A percentile compares a stretch with the other conserved stretches of the same genome.
phyloP scores from a whole-genome alignment of 2,113 vertebrate species.

The Oryzias woworae region DNA sequence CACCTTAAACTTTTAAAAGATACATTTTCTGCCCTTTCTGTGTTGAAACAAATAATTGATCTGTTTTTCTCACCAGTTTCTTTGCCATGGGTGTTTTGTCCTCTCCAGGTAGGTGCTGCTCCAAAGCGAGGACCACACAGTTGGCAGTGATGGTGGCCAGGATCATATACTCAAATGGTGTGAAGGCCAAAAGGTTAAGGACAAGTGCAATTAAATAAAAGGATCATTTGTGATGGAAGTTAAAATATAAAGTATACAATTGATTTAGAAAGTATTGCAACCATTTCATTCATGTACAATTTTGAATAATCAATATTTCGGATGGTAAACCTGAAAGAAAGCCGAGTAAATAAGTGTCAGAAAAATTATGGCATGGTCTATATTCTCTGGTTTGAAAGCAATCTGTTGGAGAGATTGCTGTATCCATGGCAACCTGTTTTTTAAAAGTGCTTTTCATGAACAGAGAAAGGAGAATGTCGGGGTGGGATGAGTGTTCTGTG shows the following conservation, averaged over 20 bases:
- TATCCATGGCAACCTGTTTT: constrained; percentile 71
- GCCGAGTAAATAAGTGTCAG: constrained; percentile 40
- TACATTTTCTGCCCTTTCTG: background rate
- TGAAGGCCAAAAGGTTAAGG: constrained; percentile 83
- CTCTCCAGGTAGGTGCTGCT: constrained; percentile 95
- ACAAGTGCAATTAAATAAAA: constrained; percentile 17
- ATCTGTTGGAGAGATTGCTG: constrained; percentile 60
- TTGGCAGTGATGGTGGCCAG: constrained; percentile 98
- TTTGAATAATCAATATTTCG: background rate
- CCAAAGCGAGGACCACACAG: constrained; percentile 94
- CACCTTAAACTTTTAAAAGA: background rate
- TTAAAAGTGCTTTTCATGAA: constrained; percentile 66
- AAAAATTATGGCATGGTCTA: constrained; percentile 52
- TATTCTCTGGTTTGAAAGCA: constrained; percentile 51
- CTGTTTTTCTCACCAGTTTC: constrained; percentile 86
- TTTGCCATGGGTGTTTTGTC: constrained; percentile 98
- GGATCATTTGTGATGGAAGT: background rate
- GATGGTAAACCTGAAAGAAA: background rate
- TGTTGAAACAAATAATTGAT: background rate
- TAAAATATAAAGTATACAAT: no score
- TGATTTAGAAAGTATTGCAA: no score
- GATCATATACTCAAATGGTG: constrained; percentile 99
- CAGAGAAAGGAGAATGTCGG: constrained; percentile 20
- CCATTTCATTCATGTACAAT: no score
- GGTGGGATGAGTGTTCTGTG: constrained; percentile 26